Evolutionary conservation across 2,113 vertebrate genomes (phyloP).

Genomic region (Bubo bubo): DNA sequence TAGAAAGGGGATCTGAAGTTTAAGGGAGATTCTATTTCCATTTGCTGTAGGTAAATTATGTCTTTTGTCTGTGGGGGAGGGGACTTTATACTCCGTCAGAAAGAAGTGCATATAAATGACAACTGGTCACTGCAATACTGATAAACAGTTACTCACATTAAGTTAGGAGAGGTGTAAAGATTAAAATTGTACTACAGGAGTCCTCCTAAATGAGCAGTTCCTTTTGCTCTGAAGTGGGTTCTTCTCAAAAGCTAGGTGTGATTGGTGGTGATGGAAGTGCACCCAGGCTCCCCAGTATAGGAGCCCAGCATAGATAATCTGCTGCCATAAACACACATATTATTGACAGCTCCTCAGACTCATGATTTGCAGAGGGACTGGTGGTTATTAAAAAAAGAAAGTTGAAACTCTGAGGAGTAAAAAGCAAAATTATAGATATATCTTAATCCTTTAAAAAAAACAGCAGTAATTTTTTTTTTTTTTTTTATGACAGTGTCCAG

Average conservation of each 20-base stretch:
- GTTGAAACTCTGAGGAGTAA: background rate
- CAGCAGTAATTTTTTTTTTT: background rate
- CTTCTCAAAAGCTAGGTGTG: background rate
- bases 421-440: background rate
- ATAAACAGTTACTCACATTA: background rate
- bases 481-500: background rate
- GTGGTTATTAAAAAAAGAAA: background rate
- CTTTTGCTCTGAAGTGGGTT: background rate
- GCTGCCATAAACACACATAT: background rate
- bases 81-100: background rate
- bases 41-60: background rate
- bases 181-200: background rate
- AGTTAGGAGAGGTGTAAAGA: background rate
- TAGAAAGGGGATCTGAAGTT: background rate
- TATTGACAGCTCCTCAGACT: background rate
- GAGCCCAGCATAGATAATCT: background rate
- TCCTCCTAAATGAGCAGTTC: background rate
- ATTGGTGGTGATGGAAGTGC: background rate
- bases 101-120: background rate
- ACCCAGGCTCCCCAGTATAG: background rate
- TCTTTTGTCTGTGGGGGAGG: background rate
- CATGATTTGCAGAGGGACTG: background rate
- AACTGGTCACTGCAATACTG: background rate
- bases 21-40: slow-evolving; percentile 8
- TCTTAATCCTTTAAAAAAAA: background rate